phyloP scores from a whole-genome alignment of 2,113 vertebrate genomes.

The Nannobrachium achirus region DNA sequence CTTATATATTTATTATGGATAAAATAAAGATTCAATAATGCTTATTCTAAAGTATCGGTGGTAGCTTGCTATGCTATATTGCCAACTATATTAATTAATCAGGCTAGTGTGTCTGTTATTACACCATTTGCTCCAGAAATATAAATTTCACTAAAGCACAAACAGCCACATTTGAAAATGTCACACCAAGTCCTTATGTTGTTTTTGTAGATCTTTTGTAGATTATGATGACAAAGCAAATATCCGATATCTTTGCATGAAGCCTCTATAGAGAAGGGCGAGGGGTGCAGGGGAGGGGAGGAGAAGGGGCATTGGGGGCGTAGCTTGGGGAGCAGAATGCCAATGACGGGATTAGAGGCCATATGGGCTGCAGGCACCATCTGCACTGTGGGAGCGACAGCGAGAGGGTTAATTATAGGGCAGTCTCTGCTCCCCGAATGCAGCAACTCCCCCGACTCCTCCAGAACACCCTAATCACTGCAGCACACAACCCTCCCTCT shows the following conservation, averaged over 20 bases:
- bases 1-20: background rate
- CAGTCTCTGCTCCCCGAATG: conserved; percentile 75
- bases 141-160: background rate
- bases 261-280: conserved; percentile 51
- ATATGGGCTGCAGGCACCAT: conserved; percentile 85
- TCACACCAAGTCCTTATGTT: no score
- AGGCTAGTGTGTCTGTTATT: background rate
- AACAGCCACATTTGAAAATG: conserved; percentile 8
- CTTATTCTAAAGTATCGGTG: no score
- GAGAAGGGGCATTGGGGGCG: conserved; percentile 59
- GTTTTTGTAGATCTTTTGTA: no score
- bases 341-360: conserved; percentile 85
- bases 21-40: background rate
- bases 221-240: conserved; percentile 40
- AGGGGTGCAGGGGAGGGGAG: conserved; percentile 19
- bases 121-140: background rate
- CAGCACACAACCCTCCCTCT: conserved; percentile 70
- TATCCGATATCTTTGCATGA: conserved; percentile 56
- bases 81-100: background rate
- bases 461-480: conserved; percentile 75
- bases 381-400: conserved; percentile 82
- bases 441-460: conserved; percentile 68
- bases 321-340: conserved; percentile 77
- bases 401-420: conserved; percentile 86
- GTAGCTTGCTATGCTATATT: background rate